Conservation (phyloP, 2,797 vertebrate genomes). For the Eulemur coronatus region DNA sequence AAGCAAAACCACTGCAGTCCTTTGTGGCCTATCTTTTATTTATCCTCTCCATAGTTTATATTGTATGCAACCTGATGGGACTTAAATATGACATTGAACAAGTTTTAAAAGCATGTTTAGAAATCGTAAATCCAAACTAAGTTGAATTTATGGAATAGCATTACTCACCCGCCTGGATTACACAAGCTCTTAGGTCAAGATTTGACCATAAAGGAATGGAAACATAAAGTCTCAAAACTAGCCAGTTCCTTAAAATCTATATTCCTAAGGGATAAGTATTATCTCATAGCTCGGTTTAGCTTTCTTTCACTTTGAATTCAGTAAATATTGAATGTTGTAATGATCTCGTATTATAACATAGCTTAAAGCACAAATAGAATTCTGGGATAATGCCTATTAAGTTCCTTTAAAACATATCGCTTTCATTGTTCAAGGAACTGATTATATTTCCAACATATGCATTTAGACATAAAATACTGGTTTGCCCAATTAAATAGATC, state of each 20-base stretch:
- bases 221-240: conserved; percentile 25
- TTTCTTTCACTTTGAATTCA: conserved; percentile 17
- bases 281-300: conserved; percentile 16
- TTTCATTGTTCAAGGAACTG: conserved; percentile 14
- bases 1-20: not conserved
- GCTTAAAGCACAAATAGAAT: not conserved
- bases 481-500: not conserved
- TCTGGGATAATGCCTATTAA: not conserved
- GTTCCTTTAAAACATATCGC: not conserved
- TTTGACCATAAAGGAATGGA: conserved; percentile 7
- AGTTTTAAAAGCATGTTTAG: conserved; percentile 22
- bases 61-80: not conserved
- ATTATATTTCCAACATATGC: not conserved
- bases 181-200: conserved; percentile 11
- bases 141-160: not conserved
- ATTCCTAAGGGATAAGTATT: not conserved
- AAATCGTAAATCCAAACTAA: conserved; percentile 31
- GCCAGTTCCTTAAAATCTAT: not conserved
- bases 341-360: not conserved
- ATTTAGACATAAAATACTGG: not conserved
- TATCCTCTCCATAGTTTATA: not conserved
- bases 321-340: conserved; percentile 19
- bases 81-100: not conserved
- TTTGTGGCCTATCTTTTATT: not conserved
- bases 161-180: not conserved